Evolutionary conservation across 2,888 invertebrate genomes (phyloP).

Genomic region (Drosophila melanocephala): DNA sequence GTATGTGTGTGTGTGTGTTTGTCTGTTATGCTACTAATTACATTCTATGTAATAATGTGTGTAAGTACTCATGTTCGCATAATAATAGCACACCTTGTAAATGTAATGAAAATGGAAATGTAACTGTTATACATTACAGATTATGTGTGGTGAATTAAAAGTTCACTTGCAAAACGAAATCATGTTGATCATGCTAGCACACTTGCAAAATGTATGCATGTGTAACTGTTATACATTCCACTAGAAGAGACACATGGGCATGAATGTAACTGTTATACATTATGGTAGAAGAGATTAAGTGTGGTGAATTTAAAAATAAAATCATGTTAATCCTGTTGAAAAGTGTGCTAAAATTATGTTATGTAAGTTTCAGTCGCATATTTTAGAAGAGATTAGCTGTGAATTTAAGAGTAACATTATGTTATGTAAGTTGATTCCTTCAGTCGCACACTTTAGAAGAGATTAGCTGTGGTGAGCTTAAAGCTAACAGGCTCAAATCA

Average conservation of each 20-base stretch:
- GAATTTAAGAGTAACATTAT: not conserved
- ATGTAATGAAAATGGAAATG: not conserved
- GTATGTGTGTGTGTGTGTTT: not conserved
- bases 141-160: not conserved
- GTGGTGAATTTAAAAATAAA: not conserved
- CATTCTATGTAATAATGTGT: conserved; percentile 57
- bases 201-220: not conserved
- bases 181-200: not conserved
- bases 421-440: not conserved
- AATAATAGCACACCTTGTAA: not conserved
- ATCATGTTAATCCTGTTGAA: not conserved
- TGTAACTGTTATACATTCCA: not conserved
- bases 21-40: conserved; percentile 41
- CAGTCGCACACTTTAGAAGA: not conserved
- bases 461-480: not conserved
- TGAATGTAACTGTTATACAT: not conserved
- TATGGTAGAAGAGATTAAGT: not conserved
- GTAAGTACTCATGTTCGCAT: not conserved
- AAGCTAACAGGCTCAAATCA: not conserved
- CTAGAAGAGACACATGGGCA: not conserved
- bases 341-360: not conserved
- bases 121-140: not conserved
- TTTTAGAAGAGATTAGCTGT: not conserved
- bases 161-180: not conserved
- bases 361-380: not conserved